These are phyloP conservation scores for Typhlichthys subterraneus DNA, from an alignment of 2,797 vertebrate genomes.

Conservation along the genomic window DNA sequence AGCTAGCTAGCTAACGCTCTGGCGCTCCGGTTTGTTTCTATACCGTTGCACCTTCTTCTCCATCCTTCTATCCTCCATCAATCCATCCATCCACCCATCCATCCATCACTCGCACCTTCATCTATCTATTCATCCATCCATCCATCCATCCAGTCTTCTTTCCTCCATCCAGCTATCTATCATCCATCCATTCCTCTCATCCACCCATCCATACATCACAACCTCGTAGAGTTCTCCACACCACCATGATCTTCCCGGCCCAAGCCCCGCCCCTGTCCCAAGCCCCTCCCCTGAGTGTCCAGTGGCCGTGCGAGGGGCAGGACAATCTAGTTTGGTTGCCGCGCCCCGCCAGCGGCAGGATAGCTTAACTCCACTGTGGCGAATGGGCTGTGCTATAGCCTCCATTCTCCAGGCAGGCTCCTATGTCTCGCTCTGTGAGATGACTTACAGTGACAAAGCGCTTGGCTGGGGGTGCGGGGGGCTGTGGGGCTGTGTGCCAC, in stretches of 20 bases:
- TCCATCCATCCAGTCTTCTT: constrained; percentile 8
- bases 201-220: constrained; percentile 16
- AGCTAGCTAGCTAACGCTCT: background rate
- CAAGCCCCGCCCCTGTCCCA: constrained; percentile 43
- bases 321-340: constrained; percentile 55
- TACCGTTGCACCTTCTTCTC: background rate
- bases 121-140: constrained; percentile 5
- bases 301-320: constrained; percentile 74
- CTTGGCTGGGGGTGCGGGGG: constrained; percentile 28
- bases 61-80: background rate
- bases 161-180: constrained; percentile 2
- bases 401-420: constrained; percentile 39
- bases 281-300: constrained; percentile 53
- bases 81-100: background rate
- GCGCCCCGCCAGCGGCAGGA: constrained; percentile 43
- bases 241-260: constrained; percentile 60
- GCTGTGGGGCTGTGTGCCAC: constrained; percentile 62
- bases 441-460: constrained; percentile 84
- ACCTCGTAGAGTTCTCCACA: constrained; percentile 24
- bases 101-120: background rate
- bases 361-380: constrained; percentile 60
- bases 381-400: constrained; percentile 57
- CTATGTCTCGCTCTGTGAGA: constrained; percentile 69
- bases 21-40: constrained; percentile 6
- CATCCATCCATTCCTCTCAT: background rate